Base-by-base conservation (phyloP, 2,797 vertebrate genomes). In the Dermochelys coriacea region DNA sequence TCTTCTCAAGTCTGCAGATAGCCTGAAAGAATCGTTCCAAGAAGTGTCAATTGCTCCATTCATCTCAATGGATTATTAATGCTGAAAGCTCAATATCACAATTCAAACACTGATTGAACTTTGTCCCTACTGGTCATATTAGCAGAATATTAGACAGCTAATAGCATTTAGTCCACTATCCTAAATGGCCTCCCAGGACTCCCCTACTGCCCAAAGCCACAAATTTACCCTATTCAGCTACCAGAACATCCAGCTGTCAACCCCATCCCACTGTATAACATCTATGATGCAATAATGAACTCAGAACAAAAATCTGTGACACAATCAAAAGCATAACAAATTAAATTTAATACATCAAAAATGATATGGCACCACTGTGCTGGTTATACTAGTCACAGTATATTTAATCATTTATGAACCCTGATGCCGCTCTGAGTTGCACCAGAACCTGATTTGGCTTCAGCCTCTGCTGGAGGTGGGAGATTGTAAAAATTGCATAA, bases 291-390 rank as follows among this genome's bases (percentile, higher is more conserved):
- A 41, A 61, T 71, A 57, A 19, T 93, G 41, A 14, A 1, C 0
- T 1, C 49, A 19, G 18, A 3, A 2, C 54, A 4, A 52, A 75
- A 68, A 12, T 0, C 0, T 0, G 0, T 0, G 2, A 27, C 45
- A 37, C 50, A 29, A 18, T 49, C 80, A 88, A 85, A 82, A 27
- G 5, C 1, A 68, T 74, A 55, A 29, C 55, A 87, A 87, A 88
- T 29, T 5, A 1, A 80, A 37, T 49, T 55, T 4, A 1, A 29
- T 5, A 1, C 1, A 7, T 52, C 57, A 79, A 27, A 16, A 49
- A 50, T 1, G 4, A 23, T 19, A 75, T 18, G 0, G 3, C 3
- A 23, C 49, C 54, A 59, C 47, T 21, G 52, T 77, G 45, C 23
- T 47, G 34, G 15, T 52, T 68, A 75, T 29, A 12, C 25, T 0